Evolutionary conservation across 2,113 vertebrate genomes (phyloP).

Genomic region (Apteryx mantelli): DNA sequence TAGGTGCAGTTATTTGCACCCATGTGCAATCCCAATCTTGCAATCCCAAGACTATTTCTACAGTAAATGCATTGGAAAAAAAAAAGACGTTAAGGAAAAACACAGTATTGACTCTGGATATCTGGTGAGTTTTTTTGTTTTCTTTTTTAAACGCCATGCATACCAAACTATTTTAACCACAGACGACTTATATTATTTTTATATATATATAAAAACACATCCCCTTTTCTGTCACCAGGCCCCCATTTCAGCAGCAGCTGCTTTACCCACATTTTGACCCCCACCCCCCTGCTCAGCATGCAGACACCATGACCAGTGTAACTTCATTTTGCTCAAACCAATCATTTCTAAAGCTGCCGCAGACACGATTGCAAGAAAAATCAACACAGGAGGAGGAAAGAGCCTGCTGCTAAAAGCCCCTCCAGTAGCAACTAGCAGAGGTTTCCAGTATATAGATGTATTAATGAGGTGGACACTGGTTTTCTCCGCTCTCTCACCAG

Average conservation of each 20-base stretch:
- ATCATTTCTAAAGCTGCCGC: not conserved
- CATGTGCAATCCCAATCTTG: too few relatives aligned
- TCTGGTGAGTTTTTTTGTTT: not conserved
- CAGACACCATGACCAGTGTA: not conserved
- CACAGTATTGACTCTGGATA: not conserved
- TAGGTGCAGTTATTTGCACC: not conserved
- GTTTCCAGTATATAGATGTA: not conserved
- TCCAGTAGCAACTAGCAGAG: not conserved
- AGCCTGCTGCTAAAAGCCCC: not conserved
- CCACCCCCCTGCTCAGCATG: not conserved
- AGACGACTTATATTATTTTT: not conserved
- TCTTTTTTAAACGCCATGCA: not conserved
- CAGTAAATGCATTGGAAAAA: not conserved
- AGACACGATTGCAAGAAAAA: not conserved
- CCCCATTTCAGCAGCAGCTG: not conserved
- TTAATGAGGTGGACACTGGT: not conserved
- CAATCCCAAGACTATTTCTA: not conserved
- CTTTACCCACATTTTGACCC: not conserved
- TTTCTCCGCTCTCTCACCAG: not conserved
- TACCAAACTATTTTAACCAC: not conserved
- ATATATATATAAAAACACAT: too few relatives aligned
- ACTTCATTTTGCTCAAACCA: not conserved
- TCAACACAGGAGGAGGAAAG: not conserved
- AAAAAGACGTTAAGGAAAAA: not conserved
- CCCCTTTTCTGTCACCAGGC: too few relatives aligned